Base-by-base conservation (phyloP, 1,140 invertebrate species). In the Eueides isabella region DNA sequence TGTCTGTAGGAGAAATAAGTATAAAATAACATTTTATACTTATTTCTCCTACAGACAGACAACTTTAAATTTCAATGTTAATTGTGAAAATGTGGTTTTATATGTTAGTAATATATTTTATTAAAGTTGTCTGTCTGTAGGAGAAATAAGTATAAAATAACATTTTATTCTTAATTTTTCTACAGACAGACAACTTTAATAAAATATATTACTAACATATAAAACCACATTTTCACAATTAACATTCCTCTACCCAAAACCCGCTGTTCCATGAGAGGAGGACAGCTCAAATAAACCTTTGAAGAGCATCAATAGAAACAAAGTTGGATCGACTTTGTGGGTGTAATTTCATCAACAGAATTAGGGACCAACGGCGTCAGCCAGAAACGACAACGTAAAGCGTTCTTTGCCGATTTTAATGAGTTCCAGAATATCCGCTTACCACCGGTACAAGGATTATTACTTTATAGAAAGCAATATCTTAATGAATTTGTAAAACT, bases 401-500 rank as follows among this genome's bases (percentile, higher is more conserved):
- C 63, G 78, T 80, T 80, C 80, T 82, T 82, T 75, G 74, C 65
- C 67, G 65, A 80, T 82, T 80, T 81, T 82, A 82, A 82, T 82
- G 80, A 82, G 80, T 82, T 82, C 70, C 48, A 38, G 74, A 72
- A 82, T 80, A 80, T 80, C 80, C 76, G 78, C 76, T 78, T 80
- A 78, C 67, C 67, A 31, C 7, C 44, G 44, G 44, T 76, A 66
- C 69, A 65, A 33, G 74, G 80, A 78, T 82, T 82, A 80, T 78
- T 80, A 79, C 80, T 75, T 74, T 75, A 79, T 77, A 77, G 78
- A 76, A 77, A 78, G 72, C 77, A 63, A 70, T 61, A 72, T 78
- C 78, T 80, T 80, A 80, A 80, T 80, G 75, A 65, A 79, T 79
- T 74, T 61, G 74, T 73, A 31, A 69, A 76, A 48, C 71, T 65